Base-by-base conservation (phyloP, 1,140 invertebrate species). In the Glossosoma conforme region DNA sequence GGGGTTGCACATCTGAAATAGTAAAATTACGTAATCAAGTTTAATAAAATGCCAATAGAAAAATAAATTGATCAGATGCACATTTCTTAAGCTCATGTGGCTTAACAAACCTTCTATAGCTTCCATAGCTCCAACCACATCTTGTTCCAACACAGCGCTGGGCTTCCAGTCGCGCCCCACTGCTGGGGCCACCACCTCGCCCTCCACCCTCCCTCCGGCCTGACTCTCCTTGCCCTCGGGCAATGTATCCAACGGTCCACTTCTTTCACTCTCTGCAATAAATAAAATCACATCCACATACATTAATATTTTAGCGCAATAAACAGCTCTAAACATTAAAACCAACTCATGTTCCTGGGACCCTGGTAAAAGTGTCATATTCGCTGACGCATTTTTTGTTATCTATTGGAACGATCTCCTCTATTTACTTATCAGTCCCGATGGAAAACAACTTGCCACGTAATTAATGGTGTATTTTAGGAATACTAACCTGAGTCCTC, bases 91-190 rank as follows among this genome's bases (percentile, higher is more conserved):
- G 6, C 6, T 6, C 24, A 28, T n/a, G 6, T 6, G n/a, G 6
- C 24, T 6, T 8, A 6, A 37, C 36, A 49, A 68, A 87, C 87
- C 85, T 78, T 91, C 89, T 46, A 93, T 88, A 21, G 87, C 83
- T 74, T 93, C 89, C 76, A 93, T 85, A 18, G 87, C 84, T 41
- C 82, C 76, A 56, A 91, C 86, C 24, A 92, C 85, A 68, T 91
- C 89, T 15, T 85, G 88, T 54, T 91, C 86, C 6, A 89, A 80
- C 13, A 83, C 77, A 52, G 75, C 76, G 10, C 83, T 84, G 13
- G 87, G 87, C 58, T 83, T 84, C 87, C 89, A 89, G 60, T 91
- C 87, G 3, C 37, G 14, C 19, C 41, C 41, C 13, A 38, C 24
- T 35, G 15, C 18, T 2, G n/a, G 41, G 9, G 8, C 14, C 35